phyloP scores from a whole-genome alignment of 2,797 vertebrate genomes.

The Miichthys miiuy region DNA sequence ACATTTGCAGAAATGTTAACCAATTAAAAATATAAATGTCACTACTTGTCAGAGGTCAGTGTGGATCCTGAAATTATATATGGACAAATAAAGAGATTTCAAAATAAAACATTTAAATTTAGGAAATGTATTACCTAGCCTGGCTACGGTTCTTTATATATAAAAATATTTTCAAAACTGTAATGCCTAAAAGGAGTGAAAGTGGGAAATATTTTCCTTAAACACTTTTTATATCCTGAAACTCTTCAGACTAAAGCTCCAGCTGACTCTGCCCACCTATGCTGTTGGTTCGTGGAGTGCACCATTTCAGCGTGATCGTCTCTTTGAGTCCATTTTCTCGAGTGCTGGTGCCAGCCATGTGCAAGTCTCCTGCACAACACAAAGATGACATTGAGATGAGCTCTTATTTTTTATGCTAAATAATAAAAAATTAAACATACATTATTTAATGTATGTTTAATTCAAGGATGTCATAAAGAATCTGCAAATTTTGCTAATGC shows the following conservation, averaged over 20 bases:
- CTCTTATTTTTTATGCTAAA: not conserved
- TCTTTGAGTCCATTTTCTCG: slow-evolving; percentile 95
- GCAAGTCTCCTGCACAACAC: slow-evolving; percentile 88
- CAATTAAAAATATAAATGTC: too few relatives aligned
- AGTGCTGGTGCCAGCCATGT: slow-evolving; percentile 89
- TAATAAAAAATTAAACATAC: not conserved
- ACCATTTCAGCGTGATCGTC: slow-evolving; percentile 98
- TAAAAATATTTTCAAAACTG: not conserved
- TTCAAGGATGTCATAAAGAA: not conserved
- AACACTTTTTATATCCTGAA: not conserved
- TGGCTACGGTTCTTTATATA: not conserved
- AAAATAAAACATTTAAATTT: too few relatives aligned
- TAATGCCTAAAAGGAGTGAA: not conserved
- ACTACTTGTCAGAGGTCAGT: too few relatives aligned
- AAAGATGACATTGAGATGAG: not conserved
- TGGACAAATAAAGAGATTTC: too few relatives aligned
- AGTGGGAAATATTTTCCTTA: not conserved
- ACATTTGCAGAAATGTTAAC: too few relatives aligned
- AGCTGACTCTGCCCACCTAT: slow-evolving; percentile 63
- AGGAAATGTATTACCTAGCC: too few relatives aligned
- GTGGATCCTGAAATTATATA: too few relatives aligned
- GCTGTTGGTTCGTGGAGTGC: slow-evolving; percentile 94
- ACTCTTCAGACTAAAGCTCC: not conserved
- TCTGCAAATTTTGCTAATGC: not conserved
- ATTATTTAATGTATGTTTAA: too few relatives aligned